These are phyloP conservation scores for Brachionus plicatilis DNA, from an alignment of 1,140 invertebrate genomes.

Conservation along the genomic window DNA sequence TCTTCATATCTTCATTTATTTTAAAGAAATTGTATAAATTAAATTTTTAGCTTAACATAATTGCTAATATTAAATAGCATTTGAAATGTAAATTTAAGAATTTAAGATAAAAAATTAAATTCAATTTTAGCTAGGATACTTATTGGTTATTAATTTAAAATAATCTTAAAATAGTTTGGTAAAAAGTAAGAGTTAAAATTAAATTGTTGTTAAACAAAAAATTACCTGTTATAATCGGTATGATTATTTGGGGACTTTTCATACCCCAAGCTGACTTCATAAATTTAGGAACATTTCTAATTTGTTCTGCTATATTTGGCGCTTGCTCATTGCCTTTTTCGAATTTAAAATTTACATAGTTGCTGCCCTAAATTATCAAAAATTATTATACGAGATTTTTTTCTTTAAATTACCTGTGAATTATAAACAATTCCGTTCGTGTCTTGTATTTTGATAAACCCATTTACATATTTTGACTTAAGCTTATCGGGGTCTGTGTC, in stretches of 20 bases:
- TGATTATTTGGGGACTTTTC: constrained; percentile 35
- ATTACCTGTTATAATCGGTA: constrained; percentile 33
- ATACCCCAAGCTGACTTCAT: constrained; percentile 16
- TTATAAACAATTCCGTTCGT: constrained; percentile 21
- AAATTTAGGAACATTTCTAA: constrained; percentile 31
- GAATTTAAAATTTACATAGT: constrained; percentile 27
- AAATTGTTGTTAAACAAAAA: neutral
- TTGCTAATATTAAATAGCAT: too few relatives aligned
- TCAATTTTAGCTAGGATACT: too few relatives aligned
- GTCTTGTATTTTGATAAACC: constrained; percentile 24
- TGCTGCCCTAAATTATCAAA: neutral
- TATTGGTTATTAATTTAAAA: too few relatives aligned
- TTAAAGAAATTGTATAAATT: too few relatives aligned
- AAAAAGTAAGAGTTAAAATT: neutral
- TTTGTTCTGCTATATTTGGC: neutral
- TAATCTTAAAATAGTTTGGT: too few relatives aligned
- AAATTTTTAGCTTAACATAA: too few relatives aligned
- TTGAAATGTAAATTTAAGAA: too few relatives aligned
- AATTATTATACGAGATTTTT: neutral
- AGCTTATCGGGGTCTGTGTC: neutral
- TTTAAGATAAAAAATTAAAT: too few relatives aligned
- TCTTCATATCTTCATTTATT: too few relatives aligned
- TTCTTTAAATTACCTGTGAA: neutral
- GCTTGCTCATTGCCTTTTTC: neutral
- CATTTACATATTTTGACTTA: constrained; percentile 26